Evolutionary conservation across 2,113 vertebrate genomes (phyloP), one percentile per base, ranked within the genome.

Genomic region (Cheilinus undulatus): DNA sequence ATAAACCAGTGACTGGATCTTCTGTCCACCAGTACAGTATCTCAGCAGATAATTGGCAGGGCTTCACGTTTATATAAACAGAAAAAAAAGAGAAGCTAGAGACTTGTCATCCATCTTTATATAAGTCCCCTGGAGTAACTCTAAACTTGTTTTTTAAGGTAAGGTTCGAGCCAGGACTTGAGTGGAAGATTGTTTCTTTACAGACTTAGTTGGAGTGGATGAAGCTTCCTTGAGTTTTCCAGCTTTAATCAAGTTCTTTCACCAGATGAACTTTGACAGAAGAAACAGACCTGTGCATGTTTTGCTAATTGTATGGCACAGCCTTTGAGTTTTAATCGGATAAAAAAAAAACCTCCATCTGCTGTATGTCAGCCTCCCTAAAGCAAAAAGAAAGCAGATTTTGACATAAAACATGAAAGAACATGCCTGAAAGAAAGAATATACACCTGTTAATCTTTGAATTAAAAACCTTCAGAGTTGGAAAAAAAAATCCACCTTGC

Each of bases 301-400:
- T 46, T 51, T 43, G 26, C 46, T 77, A 27, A 24, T 72, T 48
- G 52, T 66, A 54, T 64, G 42, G 76, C 50, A 69, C 57, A 78
- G 53, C 36, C 30, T 24, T 17, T 34, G 23, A 38, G 34, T 71
- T 72, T 56, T 60, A 61, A 66, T 82, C 74, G 78, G 85, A 69
- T 57, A 40, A 74, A 83, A 84, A 74, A 67, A 83, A 85, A 75
- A 65, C 22, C 12, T 40, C 63, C 62, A 22, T 34, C 78, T 69
- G 56, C 30, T 73, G 46, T 65, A 46, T 77, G 79, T 84, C 42
- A 73, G 62, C 46, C 22, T n/a, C 38, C 20, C 26, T 0, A 17
- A 32, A 52, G 62, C 62, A 71, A 80, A 45, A 38, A 66, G 40
- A 42, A 34, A 56, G 48, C 14, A 34, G 46, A 58, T 79, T 73